Conservation (phyloP, 1,140 invertebrate species). For the Zaprionus ornatus region DNA sequence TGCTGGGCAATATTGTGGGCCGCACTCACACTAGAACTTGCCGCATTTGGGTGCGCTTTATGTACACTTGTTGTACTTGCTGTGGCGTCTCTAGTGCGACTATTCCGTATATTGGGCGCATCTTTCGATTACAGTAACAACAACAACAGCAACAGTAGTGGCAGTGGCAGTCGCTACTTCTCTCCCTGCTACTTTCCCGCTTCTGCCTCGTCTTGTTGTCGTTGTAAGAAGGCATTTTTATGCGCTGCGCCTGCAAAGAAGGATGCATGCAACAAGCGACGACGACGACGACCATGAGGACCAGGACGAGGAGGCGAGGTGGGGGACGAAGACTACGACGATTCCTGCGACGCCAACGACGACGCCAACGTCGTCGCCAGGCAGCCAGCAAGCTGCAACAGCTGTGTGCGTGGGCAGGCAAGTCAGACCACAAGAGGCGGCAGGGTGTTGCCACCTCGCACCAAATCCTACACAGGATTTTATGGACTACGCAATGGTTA, state of each 20-base stretch:
- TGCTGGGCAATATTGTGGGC: constrained; percentile 73
- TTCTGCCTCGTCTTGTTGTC: constrained; percentile 14
- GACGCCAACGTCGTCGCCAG: background rate
- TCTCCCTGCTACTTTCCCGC: constrained; percentile 7
- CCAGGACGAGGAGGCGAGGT: constrained; percentile 25
- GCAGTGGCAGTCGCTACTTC: constrained; percentile 8
- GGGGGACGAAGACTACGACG: constrained; percentile 26
- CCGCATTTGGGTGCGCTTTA: constrained; percentile 46
- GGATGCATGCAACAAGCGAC: constrained; percentile 76
- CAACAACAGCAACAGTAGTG: constrained; percentile 56
- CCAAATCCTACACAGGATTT: constrained; percentile 57
- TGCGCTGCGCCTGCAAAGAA: constrained; percentile 53
- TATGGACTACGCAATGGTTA: constrained; percentile 68
- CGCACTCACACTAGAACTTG: constrained; percentile 21
- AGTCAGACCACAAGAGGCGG: constrained; percentile 20
- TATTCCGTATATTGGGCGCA: constrained; percentile 59
- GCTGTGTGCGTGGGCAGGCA: constrained; percentile 42
- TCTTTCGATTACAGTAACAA: constrained; percentile 78
- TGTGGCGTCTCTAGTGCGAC: constrained; percentile 18
- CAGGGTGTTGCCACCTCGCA: background rate
- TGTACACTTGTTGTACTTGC: constrained; percentile 30
- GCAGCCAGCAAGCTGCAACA: constrained; percentile 37
- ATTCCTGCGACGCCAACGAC: background rate
- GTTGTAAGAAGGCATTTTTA: constrained; percentile 81
- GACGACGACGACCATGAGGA: constrained; percentile 38